These are phyloP conservation scores for Callocephalon fimbriatum DNA, from an alignment of 2,113 vertebrate species.

Conservation along the genomic window DNA sequence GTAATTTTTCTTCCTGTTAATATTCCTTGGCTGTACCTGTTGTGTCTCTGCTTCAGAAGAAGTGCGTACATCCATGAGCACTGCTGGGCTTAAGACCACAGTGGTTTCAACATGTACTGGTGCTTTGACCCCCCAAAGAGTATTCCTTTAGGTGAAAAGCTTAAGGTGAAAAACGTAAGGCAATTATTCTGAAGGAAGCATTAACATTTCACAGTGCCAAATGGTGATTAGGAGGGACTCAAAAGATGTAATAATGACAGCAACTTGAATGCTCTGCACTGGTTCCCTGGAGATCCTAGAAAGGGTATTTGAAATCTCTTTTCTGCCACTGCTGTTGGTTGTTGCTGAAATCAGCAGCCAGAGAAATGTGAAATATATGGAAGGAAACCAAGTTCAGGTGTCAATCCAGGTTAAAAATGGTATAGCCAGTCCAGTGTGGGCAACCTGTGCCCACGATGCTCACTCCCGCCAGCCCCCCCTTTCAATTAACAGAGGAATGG, in stretches of 20 bases:
- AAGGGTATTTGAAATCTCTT: neutral
- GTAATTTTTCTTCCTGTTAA: neutral
- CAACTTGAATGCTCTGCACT: neutral
- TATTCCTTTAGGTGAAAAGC: neutral
- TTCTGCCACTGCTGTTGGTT: neutral
- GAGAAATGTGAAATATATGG: neutral
- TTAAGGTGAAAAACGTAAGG: neutral
- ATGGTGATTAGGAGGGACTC: neutral
- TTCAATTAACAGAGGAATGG: rapidly evolving
- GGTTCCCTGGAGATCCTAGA: neutral
- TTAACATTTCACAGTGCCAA: neutral
- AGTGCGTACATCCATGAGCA: neutral
- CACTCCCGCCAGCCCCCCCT: rapidly evolving
- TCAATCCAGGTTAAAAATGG: neutral
- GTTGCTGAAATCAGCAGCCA: neutral
- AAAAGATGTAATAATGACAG: neutral
- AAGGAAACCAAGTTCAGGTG: neutral
- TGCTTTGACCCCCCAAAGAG: neutral
- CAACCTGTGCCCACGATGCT: rapidly evolving
- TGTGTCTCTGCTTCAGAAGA: neutral
- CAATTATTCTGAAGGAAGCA: neutral
- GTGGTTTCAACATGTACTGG: neutral
- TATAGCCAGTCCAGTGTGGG: neutral
- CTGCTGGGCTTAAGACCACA: neutral
- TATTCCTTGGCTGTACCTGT: neutral